A percentile compares a stretch with the other conserved stretches of the same genome.
Conservation (phyloP, 2,113 vertebrate genomes). For the Pampusana beccarii region DNA sequence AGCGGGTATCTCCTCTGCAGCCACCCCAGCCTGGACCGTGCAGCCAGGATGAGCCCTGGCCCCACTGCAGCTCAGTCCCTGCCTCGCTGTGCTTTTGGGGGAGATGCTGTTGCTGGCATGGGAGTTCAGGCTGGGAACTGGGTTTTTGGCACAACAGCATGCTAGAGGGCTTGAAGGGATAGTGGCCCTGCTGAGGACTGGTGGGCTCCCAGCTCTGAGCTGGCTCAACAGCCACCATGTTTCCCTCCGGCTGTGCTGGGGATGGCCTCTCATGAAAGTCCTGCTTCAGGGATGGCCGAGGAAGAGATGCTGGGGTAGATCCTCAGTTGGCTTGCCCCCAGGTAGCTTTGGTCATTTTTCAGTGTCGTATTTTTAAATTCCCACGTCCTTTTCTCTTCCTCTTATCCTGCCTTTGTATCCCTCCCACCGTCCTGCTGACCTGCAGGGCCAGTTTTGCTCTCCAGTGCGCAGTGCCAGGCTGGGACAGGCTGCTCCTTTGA, state of each 20-base stretch:
- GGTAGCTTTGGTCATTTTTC: not conserved
- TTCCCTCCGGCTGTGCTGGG: not conserved
- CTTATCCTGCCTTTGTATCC: not conserved
- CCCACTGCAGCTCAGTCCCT: fast-evolving
- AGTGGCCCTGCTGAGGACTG: not conserved
- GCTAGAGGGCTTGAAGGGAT: not conserved
- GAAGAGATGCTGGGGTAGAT: not conserved
- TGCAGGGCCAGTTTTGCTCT: not conserved
- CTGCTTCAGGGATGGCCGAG: not conserved
- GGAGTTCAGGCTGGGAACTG: not conserved
- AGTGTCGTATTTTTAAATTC: not conserved
- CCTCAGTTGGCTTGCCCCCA: not conserved
- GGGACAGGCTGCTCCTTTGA: not conserved
- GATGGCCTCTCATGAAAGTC: not conserved
- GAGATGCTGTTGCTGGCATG: not conserved
- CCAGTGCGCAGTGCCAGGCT: not conserved
- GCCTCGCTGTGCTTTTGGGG: not conserved
- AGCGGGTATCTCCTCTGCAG: not conserved
- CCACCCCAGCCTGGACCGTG: not conserved
- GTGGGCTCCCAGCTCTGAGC: fast-evolving
- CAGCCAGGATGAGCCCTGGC: not conserved
- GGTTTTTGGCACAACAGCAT: not conserved
- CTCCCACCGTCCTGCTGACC: not conserved
- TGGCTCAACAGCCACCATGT: fast-evolving
- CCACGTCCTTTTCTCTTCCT: not conserved